These are phyloP conservation scores for Drosophila grimshawi DNA, from an alignment of 1,140 invertebrate genomes.

Conservation along the genomic window DNA sequence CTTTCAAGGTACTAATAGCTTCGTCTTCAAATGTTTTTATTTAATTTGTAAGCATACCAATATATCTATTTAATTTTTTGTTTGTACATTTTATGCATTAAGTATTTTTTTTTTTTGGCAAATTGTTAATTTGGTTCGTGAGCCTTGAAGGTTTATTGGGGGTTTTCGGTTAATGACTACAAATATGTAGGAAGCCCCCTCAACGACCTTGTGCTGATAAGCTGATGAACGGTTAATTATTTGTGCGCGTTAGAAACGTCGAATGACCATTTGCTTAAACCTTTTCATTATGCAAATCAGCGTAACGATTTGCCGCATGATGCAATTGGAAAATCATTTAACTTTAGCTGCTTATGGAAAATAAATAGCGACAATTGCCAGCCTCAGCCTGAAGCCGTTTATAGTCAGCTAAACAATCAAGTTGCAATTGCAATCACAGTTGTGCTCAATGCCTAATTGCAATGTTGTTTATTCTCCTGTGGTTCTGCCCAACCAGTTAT, in stretches of 20 bases:
- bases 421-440: constrained; percentile 7
- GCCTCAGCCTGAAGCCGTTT: constrained; percentile 6
- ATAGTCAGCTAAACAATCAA: constrained; percentile 15
- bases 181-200: constrained; percentile 35
- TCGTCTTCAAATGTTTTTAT: background rate
- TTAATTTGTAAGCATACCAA: background rate
- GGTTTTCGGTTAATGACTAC: constrained; percentile 36
- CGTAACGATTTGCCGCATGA: constrained; percentile 19
- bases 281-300: constrained; percentile 41
- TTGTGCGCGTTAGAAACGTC: constrained; percentile 24
- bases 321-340: constrained; percentile 50
- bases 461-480: constrained; percentile 6
- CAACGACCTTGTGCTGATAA: constrained; percentile 41
- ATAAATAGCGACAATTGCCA: constrained; percentile 12
- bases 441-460: constrained; percentile 31
- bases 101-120: constrained; percentile 19
- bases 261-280: constrained; percentile 20
- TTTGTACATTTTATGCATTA: constrained; percentile 30
- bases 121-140: constrained; percentile 46
- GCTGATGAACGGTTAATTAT: constrained; percentile 38
- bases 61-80: constrained; percentile 7
- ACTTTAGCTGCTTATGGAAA: constrained; percentile 14
- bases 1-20: background rate
- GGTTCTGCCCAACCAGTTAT: constrained; percentile 22
- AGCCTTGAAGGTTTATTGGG: constrained; percentile 36